Percentiles rank a stretch among this genome's conserved stretches.
Conservation (phyloP, 2,113 vertebrate genomes). For the Tenrec ecaudatus region DNA sequence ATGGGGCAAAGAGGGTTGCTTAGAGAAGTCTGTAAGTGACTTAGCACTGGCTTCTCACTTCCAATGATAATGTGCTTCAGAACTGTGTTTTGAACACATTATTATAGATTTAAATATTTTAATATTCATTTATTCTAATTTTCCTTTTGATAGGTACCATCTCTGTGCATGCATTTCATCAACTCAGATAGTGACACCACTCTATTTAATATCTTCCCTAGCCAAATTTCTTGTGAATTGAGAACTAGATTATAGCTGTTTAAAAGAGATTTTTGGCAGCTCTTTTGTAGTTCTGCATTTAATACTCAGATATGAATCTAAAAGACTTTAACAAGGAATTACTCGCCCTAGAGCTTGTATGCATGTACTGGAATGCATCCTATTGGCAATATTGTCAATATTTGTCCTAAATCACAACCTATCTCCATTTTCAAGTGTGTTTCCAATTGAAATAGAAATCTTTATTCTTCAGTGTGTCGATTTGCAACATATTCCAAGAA, state of each 20-base stretch:
- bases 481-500: background rate
- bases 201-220: constrained; percentile 82
- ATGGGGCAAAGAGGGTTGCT: constrained; percentile 72
- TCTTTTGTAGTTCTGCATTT: constrained; percentile 80
- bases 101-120: constrained; percentile 88
- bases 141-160: constrained; percentile 85
- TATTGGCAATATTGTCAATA: constrained; percentile 43
- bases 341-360: constrained; percentile 65
- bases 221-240: constrained; percentile 84
- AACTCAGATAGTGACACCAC: constrained; percentile 81
- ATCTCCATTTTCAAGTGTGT: background rate
- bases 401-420: constrained; percentile 12
- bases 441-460: constrained; percentile 48
- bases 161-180: constrained; percentile 81
- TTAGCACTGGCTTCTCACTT: constrained; percentile 82
- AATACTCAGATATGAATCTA: constrained; percentile 72
- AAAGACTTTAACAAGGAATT: constrained; percentile 75
- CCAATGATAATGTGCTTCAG: constrained; percentile 84
- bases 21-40: constrained; percentile 76
- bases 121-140: constrained; percentile 91
- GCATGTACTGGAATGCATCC: constrained; percentile 10
- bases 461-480: background rate
- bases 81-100: constrained; percentile 87
- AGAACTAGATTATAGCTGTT: constrained; percentile 81
- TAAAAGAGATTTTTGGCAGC: constrained; percentile 80